Base-by-base conservation (phyloP, 2,888 invertebrate species). In the Drosophila fungiperda region DNA sequence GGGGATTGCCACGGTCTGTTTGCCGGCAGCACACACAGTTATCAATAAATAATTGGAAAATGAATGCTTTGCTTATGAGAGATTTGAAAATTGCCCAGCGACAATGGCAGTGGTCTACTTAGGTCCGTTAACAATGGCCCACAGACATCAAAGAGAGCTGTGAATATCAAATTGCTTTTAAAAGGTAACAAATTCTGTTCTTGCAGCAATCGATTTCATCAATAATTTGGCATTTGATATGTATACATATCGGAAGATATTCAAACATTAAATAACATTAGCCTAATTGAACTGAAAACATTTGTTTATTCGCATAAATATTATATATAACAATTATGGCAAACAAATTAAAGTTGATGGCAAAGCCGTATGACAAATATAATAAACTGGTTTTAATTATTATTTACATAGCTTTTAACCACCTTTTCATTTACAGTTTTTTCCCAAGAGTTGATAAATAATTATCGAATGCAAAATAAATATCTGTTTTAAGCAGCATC, bases 1-100 rank as follows among this genome's bases (percentile, higher is more conserved):
- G 33, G 23, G 35, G 26, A 54, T 54, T 54, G 38, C 38, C n/a
- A 38, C 26, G 29, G 35, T 62, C 61, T 48, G 29, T 52, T 48
- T 73, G 68, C 32, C 49, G 32, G 26, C 69, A 52, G 33, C 67
- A 69, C 66, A 63, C 71, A 74, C 55, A 75, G 80, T 45, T 74
- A 89, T 89, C 85, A 85, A 85, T 85, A 85, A 85, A 85, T 85
- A 89, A 85, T 89, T 85, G 87, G 85, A 89, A 85, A 85, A 85
- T 85, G 89, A 85, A 89, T 89, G 85, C 81, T 76, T 73, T 84
- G 85, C 89, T 77, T 87, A 83, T 89, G 78, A 73, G 80, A 84
- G 85, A 82, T 84, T 87, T 73, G 38, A 60, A 72, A 89, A 81
- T 89, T 70, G 70, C 57, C 73, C 73, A 59, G 69, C 54, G 42